Percentiles rank a stretch among this genome's conserved stretches.
Evolutionary conservation across 2,113 vertebrate species (phyloP).

Genomic region (Equus przewalskii): DNA sequence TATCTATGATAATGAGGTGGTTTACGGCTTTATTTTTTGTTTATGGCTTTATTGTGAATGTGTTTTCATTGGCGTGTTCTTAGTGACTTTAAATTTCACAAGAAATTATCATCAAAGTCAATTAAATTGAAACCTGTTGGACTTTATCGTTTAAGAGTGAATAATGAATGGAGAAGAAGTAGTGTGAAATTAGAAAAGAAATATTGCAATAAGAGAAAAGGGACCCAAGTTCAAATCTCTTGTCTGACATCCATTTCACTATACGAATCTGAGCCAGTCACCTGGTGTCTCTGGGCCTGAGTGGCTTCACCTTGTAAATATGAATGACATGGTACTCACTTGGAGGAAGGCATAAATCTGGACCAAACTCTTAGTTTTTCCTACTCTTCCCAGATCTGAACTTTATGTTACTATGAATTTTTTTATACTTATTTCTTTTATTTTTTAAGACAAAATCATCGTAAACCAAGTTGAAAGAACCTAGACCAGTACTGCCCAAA

Average conservation of each 20-base stretch:
- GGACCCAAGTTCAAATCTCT: neutral
- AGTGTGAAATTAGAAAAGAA: neutral
- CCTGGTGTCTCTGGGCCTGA: neutral
- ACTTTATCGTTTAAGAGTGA: neutral
- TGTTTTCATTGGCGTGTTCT: neutral
- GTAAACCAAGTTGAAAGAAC: neutral
- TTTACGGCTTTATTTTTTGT: neutral
- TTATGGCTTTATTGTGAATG: neutral
- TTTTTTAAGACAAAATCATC: neutral
- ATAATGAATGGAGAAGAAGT: neutral
- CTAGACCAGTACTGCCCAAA: fast-evolving
- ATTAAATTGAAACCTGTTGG: neutral
- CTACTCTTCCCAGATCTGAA: neutral
- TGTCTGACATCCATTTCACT: neutral
- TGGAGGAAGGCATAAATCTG: neutral
- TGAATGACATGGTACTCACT: neutral
- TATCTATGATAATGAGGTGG: neutral
- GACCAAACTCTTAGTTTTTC: neutral
- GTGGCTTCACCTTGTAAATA: neutral
- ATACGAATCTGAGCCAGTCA: neutral
- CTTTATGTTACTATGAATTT: neutral
- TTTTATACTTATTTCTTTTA: neutral
- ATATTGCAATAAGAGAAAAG: neutral
- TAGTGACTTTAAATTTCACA: constrained; percentile 1
- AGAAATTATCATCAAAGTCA: constrained; percentile 13